Base-by-base conservation (phyloP, 2,888 invertebrate genomes). In the Epinotia brunnichana region DNA sequence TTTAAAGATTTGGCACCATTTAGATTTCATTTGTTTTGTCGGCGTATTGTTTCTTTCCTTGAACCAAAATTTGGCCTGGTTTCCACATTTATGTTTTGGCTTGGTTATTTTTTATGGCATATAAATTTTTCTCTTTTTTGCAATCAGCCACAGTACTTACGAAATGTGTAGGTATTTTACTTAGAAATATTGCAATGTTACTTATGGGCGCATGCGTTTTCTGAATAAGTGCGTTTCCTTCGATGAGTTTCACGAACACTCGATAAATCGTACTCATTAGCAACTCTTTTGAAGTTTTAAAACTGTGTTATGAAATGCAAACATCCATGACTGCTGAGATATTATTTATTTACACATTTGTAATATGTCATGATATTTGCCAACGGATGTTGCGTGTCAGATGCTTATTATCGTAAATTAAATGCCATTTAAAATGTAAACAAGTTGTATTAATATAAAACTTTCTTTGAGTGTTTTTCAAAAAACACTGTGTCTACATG, bases 51-150 rank as follows among this genome's bases (percentile, higher is more conserved):
- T 59, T 17, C 11, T 59, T 39, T 59, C 35, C 11, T 59, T 24
- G 29, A 2, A 57, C 57, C 57, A n/a, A 35, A 29, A 29, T 39
- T 59, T 59, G 59, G 59, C 59, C 39, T 17, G 59, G 10, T n/a
- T 35, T 59, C 39, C 39, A 39, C 59, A 39, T 17, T 59, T 59
- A 59, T 59, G 39, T 85, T 86, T 70, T 70, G 71, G 59, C 59
- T 39, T 17, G 35, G 17, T 10, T 63, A 70, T 63, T 48, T 29
- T 63, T 70, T 57, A 70, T 29, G 48, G 56, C 3, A 21, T 62
- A 21, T 57, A 63, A 54, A 56, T 48, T 54, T 35, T 56, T 48
- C 44, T 54, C 53, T 41, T 19, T 62, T 17, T 44, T 44, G 17
- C 5, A 62, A 44, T 11, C 62, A 15, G 53, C 53, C 19, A 53